Base-by-base conservation (phyloP, 1,140 invertebrate genomes). In the Apis cerana region DNA sequence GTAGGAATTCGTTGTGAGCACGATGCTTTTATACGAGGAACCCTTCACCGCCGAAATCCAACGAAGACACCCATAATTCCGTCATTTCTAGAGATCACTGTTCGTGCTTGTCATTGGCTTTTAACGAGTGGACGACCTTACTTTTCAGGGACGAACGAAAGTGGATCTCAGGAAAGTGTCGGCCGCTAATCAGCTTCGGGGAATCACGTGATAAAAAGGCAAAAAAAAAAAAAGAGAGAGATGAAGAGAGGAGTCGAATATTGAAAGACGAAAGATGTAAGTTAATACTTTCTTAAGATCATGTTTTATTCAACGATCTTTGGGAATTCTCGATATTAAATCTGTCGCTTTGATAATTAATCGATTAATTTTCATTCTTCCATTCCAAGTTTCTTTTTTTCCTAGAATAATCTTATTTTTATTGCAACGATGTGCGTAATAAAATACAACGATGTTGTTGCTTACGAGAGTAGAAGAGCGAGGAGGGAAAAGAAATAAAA, bases 71-170 rank as follows among this genome's bases (percentile, higher is more conserved):
- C 9, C 13, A 43, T 23, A 72, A 48, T 75, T 75, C 59, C 74
- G 19, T 43, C 71, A 85, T 56, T 54, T 72, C 65, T n/a, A 52
- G 58, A 64, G 52, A 77, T n/a, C 54, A 21, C 48, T 50, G 17
- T 33, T 12, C 67, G 12, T 48, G 54, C 76, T 62, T 54, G 58
- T 75, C 64, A 88, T 75, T 80, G 79, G 65, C 67, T 75, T 33
- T 69, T 27, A 71, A 56, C 52, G 62, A 90, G 88, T 89, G 65
- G 89, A 77, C 76, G 90, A 81, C 90, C 90, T 91, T 90, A 87
- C 59, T 67, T 58, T 72, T 15, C 90, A 91, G 79, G 90, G 90
- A 80, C 89, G 74, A 61, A 72, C 78, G 85, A 86, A 90, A 90
- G 64, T 85, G 71, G 68, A 68, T 67, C n/a, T 50, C 4, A 80